Evolutionary conservation across 2,888 invertebrate genomes (phyloP), one percentile per base, ranked within the genome.

Genomic region (Diaprepes abbreviatus): DNA sequence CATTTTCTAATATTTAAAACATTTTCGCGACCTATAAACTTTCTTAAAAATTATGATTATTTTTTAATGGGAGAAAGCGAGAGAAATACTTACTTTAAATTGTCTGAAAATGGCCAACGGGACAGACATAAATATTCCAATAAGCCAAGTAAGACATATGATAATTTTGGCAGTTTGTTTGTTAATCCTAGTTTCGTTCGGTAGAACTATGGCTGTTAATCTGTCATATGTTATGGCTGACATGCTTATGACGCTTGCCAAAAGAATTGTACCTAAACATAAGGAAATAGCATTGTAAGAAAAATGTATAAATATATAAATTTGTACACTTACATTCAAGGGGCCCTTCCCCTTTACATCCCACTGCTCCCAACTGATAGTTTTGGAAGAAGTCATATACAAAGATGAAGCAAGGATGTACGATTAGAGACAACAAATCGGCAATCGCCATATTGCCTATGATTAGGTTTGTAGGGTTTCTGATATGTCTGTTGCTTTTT

Each of bases 151-250:
- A 1, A 85, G 77, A 0, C 85, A 78, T 70, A 94, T 89, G 4
- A 93, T 86, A 70, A 89, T 87, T 28, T 90, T 89, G 0, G 92
- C 90, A 2, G 87, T 88, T 36, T 87, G 86, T 55, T 88, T 87
- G 0, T 90, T 91, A 54, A 94, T 83, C 72, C 91, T 88, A 0
- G 91, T 90, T 74, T 92, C 91, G 76, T 88, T 85, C 0, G 93
- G 92, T 65, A 92, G 82, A 0, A 92, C 91, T 38, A 95, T 93
- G 5, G 93, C 93, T 2, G 93, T 92, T 19, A 95, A 85, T 16
- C 95, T 88, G 80, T 95, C 94, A 78, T 93, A 94, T 55, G 93
- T 93, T 0, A 95, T 92, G 17, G 91, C 88, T 33, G 92, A 90
- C 66, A 95, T 86, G 66, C 92, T 94, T 70, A 92, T 88, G 0